Conservation (phyloP, 1,140 invertebrate species). For the Saccostrea echinata region DNA sequence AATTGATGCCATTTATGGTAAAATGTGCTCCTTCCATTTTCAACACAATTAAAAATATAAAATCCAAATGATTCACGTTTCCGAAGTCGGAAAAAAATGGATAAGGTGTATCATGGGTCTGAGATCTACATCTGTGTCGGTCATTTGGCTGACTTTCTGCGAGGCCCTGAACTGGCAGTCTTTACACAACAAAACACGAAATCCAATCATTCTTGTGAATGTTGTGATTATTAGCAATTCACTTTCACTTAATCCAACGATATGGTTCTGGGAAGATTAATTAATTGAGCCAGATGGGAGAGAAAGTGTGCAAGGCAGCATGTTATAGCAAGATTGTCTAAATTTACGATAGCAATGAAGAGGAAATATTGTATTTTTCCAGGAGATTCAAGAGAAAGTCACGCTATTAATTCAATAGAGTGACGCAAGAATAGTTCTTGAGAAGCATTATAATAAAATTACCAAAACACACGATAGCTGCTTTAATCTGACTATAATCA, state of each 20-base stretch:
- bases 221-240: constrained; percentile 7
- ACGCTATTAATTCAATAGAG: neutral
- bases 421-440: neutral
- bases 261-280: neutral
- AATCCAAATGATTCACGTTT: neutral
- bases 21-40: constrained; percentile 30
- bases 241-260: neutral
- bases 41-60: neutral
- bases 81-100: neutral
- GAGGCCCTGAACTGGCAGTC: neutral
- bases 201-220: neutral
- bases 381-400: neutral
- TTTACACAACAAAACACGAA: neutral
- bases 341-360: neutral
- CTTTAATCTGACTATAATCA: neutral
- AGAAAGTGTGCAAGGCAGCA: neutral
- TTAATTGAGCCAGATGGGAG: constrained; percentile 19
- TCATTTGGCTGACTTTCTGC: neutral
- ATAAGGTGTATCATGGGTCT: neutral
- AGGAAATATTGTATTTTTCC: neutral
- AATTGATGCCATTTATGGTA: constrained; percentile 18
- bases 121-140: neutral
- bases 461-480: neutral
- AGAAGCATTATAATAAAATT: neutral
- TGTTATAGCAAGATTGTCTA: neutral